Evolutionary conservation across 2,113 vertebrate genomes (phyloP), one percentile per base, ranked within the genome.

Genomic region (Empidonax alnorum): DNA sequence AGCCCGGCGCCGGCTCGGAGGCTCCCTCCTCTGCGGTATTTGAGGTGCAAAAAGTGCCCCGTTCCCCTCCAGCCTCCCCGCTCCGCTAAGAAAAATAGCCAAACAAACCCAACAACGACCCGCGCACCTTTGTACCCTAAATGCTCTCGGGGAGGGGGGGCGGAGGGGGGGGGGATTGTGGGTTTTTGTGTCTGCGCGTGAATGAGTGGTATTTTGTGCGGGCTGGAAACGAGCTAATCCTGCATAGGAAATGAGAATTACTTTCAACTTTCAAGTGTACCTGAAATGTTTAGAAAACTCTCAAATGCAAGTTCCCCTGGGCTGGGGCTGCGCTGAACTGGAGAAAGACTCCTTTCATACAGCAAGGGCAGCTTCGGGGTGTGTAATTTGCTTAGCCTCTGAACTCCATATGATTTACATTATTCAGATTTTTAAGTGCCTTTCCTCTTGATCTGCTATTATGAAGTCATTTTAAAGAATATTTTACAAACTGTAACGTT

Each of bases 271-370:
- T 99, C 97, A 99, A 98, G 98, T 98, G 97, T 98, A 98, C 98
- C 98, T 97, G 97, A 98, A 98, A 98, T 99, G 98, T 98, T 98
- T 99, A 97, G 97, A 98, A 97, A 98, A 98, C 98, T 98, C 98
- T 98, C 97, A 98, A 98, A 98, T 97, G 97, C 97, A 87, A 96
- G 95, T 97, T 99, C 98, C 98, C 98, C 72, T 90, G 98, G 98
- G 98, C 97, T 96, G 93, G 96, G 97, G 98, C 97, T 98, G 97
- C 24, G 55, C 97, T 89, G 97, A 97, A 98, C 97, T 97, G 95
- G 95, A 98, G 98, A 99, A 99, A 99, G 98, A 75, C 97, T 98
- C 97, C 98, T 99, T 99, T 99, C 99, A 99, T 99, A 95, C 96
- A 94, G 97, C 73, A 66, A 95, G 94, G 96, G 98, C 97, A 95